Evolutionary conservation across 1,140 invertebrate species (phyloP), one percentile per base, ranked within the genome.

Genomic region (Oncopodura yosiiana): DNA sequence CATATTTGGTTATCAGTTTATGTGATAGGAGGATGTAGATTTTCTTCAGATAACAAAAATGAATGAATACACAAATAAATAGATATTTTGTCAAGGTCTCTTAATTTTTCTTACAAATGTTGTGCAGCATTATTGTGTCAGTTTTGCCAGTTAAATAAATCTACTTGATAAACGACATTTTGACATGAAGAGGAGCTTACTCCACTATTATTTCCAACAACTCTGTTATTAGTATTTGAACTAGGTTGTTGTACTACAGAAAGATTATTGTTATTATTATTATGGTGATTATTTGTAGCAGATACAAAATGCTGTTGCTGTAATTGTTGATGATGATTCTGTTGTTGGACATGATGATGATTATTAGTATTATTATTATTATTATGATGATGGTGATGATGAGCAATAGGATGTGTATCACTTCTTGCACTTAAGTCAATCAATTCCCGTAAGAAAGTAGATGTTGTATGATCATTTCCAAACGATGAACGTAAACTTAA

Each of bases 381-480:
- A n/a, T n/a, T n/a, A n/a, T n/a, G n/a, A n/a, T n/a, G n/a, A n/a
- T n/a, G n/a, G n/a, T n/a, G n/a, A n/a, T n/a, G n/a, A n/a, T n/a
- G n/a, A n/a, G 42, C 56, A 3, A 49, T 50, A 36, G 57, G 60
- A 42, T 57, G 54, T 6, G 60, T 45, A 14, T 61, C 60, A 26
- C 50, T 54, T 9, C 60, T 44, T 1, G 60, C 38, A 41, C 38
- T 45, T 1, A 61, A 26, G 30, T 61, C 60, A 42, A 61, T 61
- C 9, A 61, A 26, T 41, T 61, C 60, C 23, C 60, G 38, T 12
- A 61, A 38, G 27, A 61, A 61, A 11, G 60, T 54, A 2, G 58
- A 61, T 1, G 58, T 50, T 8, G 50, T 39, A 11, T 61, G 60
- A 36, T 61, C 60, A 29, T 61, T 54, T 18, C 43, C 53, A 29